Conservation (phyloP, 2,797 vertebrate species). For the Coregonus suidteri region DNA sequence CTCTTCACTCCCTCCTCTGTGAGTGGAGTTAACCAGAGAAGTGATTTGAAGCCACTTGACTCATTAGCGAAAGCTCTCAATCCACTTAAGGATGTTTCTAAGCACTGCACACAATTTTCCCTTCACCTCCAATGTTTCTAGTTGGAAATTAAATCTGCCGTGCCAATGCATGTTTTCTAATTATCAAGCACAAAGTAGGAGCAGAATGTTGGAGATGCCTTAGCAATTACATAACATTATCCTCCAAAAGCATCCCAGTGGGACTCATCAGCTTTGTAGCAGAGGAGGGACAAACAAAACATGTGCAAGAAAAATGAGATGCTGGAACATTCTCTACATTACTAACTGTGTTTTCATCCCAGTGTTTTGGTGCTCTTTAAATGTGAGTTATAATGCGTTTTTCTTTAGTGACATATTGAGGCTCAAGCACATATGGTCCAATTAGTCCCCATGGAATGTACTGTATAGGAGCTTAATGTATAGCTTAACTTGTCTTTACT, state of each 20-base stretch:
- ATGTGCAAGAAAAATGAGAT: background rate
- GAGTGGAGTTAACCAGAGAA: conserved; percentile 5
- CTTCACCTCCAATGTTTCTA: background rate
- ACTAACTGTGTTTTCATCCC: background rate
- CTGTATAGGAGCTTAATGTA: background rate
- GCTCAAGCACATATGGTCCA: background rate
- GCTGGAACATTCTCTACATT: background rate
- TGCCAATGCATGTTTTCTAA: background rate
- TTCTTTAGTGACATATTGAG: background rate
- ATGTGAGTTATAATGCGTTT: background rate
- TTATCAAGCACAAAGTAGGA: background rate
- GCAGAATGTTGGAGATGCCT: background rate
- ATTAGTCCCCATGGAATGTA: background rate
- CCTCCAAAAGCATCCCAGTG: background rate
- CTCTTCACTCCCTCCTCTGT: background rate
- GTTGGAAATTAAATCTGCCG: background rate
- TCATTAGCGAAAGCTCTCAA: background rate
- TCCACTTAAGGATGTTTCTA: background rate
- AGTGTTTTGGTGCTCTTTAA: background rate
- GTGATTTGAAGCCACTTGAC: conserved; percentile 44
- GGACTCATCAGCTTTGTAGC: background rate
- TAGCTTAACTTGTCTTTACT: background rate
- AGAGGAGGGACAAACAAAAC: background rate
- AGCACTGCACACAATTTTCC: background rate
- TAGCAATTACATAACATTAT: background rate